Evolutionary conservation across 2,113 vertebrate genomes (phyloP).

Genomic region (Malaclemys terrapin): DNA sequence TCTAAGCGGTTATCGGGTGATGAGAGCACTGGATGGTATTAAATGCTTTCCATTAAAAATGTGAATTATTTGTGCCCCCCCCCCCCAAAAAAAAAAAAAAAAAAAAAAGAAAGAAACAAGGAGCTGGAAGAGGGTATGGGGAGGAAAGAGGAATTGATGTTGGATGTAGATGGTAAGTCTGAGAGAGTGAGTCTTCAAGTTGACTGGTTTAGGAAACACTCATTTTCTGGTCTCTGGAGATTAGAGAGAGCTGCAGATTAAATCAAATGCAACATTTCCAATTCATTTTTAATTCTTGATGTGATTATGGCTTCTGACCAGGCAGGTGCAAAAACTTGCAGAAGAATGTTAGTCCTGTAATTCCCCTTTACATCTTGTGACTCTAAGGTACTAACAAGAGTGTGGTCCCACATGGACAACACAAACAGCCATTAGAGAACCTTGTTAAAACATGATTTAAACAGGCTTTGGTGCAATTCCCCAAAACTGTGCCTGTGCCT

Average conservation of each 20-base stretch:
- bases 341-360: background rate
- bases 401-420: constrained; percentile 29
- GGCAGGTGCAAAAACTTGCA: constrained; percentile 19
- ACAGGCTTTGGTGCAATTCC: background rate
- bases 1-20: background rate
- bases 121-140: background rate
- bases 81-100: too few relatives aligned
- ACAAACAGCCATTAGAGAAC: background rate
- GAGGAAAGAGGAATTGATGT: background rate
- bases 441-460: background rate
- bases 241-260: background rate
- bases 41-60: background rate
- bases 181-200: background rate
- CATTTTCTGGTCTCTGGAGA: background rate
- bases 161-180: background rate
- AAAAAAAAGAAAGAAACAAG: background rate
- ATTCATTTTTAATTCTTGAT: constrained; percentile 19
- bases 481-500: background rate
- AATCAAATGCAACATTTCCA: background rate
- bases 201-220: background rate
- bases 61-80: background rate
- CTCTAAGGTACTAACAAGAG: constrained; percentile 41
- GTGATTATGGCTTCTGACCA: background rate
- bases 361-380: constrained; percentile 26
- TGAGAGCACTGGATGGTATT: background rate